phyloP scores from a whole-genome alignment of 2,888 invertebrate species.

The Norana najaformis region DNA sequence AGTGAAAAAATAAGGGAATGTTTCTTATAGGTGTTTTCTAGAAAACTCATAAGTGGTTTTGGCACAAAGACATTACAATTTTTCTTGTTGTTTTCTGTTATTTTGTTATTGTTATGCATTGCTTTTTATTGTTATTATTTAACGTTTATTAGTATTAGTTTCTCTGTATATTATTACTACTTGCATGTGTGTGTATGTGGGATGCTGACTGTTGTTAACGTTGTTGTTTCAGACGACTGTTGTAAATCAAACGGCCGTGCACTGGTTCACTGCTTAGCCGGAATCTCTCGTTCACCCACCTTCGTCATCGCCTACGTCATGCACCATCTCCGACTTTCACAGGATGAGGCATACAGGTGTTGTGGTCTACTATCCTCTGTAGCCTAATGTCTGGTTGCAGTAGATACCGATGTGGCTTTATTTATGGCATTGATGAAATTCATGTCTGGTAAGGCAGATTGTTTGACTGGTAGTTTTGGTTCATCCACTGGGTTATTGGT shows the following conservation, averaged over 20 bases:
- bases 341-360: conserved; percentile 69
- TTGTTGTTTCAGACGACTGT: conserved; percentile 60
- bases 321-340: conserved; percentile 66
- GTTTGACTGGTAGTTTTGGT: neutral
- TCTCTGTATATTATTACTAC: neutral
- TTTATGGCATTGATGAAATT: neutral
- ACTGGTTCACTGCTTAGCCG: conserved; percentile 69
- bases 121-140: neutral
- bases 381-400: neutral
- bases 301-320: conserved; percentile 70
- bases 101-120: no score
- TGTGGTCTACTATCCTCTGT: neutral
- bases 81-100: no score
- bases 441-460: neutral
- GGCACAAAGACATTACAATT: neutral
- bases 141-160: neutral
- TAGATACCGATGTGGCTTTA: neutral
- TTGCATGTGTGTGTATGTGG: no score
- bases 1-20: no score
- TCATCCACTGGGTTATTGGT: neutral
- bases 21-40: no score
- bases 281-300: conserved; percentile 69
- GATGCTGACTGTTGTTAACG: conserved; percentile 10
- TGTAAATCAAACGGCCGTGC: conserved; percentile 66
- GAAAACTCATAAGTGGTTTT: neutral